Percentiles rank a stretch among this genome's conserved stretches.
Evolutionary conservation across 2,888 invertebrate genomes (phyloP).

Genomic region (Microctonus brassicae): DNA sequence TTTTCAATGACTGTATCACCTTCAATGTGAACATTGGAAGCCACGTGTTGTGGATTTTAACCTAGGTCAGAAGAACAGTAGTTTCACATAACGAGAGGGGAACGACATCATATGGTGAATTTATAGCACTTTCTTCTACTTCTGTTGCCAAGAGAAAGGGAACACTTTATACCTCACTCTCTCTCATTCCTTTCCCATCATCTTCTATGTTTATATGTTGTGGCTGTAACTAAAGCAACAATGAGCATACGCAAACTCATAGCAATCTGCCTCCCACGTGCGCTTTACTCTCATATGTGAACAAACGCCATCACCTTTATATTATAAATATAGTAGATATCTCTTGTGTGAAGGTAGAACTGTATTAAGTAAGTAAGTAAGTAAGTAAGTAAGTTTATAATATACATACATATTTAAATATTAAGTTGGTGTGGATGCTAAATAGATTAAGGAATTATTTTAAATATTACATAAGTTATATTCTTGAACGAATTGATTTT

Average conservation of each 20-base stretch:
- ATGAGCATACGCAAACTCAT: constrained; percentile 5
- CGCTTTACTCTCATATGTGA: constrained; percentile 23
- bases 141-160: constrained; percentile 59
- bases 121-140: constrained; percentile 61
- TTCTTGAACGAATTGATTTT: too few relatives aligned
- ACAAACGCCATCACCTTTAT: constrained; percentile 10
- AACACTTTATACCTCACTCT: constrained; percentile 35
- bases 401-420: too few relatives aligned
- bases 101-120: constrained; percentile 52
- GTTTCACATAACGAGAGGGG: not conserved
- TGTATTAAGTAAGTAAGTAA: not conserved
- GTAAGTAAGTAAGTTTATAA: too few relatives aligned
- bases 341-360: not conserved
- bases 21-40: not conserved
- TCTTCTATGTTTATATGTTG: not conserved
- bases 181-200: not conserved
- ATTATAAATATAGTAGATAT: not conserved
- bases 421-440: too few relatives aligned
- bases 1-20: not conserved
- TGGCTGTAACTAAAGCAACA: constrained; percentile 19
- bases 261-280: not conserved
- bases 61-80: constrained; percentile 3
- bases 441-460: too few relatives aligned
- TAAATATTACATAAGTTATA: not conserved
- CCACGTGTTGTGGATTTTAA: not conserved